A percentile compares a stretch with the other conserved stretches of the same genome.
These are phyloP conservation scores for Athalia rosae DNA, from an alignment of 2,888 invertebrate species.

Conservation along the genomic window DNA sequence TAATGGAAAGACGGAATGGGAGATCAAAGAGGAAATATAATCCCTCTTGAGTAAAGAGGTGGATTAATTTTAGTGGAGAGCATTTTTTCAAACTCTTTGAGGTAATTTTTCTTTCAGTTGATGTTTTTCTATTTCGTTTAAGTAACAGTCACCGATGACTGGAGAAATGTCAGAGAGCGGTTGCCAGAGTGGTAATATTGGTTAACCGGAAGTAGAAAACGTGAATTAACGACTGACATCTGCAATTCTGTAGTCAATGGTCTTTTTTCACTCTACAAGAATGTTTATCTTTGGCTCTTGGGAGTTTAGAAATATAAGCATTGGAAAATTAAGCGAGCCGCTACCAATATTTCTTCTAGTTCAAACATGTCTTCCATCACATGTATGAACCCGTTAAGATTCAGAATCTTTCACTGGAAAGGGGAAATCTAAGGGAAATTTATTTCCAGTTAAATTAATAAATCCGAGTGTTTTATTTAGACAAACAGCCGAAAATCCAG, in stretches of 20 bases:
- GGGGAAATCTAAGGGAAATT: too few relatives aligned
- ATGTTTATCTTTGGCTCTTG: slow-evolving; percentile 1
- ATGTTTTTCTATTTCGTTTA: background rate
- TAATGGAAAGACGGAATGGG: too few relatives aligned
- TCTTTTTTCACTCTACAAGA: background rate
- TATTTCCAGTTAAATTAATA: too few relatives aligned
- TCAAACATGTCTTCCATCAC: too few relatives aligned
- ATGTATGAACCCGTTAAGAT: too few relatives aligned
- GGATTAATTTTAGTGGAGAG: too few relatives aligned
- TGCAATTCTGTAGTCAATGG: slow-evolving; percentile 5
- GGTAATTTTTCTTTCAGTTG: background rate
- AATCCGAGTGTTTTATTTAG: too few relatives aligned
- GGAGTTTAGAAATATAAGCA: slow-evolving; percentile 7
- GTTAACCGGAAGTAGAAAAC: slow-evolving; percentile 25
- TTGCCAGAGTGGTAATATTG: background rate
- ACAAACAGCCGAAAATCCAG: too few relatives aligned
- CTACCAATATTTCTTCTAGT: too few relatives aligned
- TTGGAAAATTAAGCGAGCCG: background rate
- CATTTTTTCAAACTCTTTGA: background rate
- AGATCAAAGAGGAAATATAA: too few relatives aligned
- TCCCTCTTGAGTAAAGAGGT: too few relatives aligned
- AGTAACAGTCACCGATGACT: background rate
- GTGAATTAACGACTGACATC: slow-evolving; percentile 19
- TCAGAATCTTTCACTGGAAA: too few relatives aligned
- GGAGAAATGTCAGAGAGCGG: background rate